A percentile compares a stretch with the other conserved stretches of the same genome.
Evolutionary conservation across 2,113 vertebrate genomes (phyloP).

Genomic region (Dicerorhinus sumatrensis): DNA sequence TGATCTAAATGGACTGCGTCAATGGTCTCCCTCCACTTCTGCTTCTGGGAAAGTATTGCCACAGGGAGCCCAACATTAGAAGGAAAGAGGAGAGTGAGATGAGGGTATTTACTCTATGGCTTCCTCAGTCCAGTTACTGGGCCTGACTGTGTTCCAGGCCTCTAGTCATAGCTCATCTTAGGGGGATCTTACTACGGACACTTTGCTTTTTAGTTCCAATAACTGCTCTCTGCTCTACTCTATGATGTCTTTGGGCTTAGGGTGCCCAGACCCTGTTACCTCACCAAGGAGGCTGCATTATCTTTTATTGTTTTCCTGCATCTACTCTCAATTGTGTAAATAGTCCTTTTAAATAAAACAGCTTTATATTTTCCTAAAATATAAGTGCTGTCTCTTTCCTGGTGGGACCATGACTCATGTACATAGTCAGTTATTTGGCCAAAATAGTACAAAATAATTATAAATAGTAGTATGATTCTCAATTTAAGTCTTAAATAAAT

Average conservation of each 20-base stretch:
- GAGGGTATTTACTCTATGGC: background rate
- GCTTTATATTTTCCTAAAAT: background rate
- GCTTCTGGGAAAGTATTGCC: background rate
- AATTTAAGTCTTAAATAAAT: background rate
- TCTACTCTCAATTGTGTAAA: background rate
- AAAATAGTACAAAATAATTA: background rate
- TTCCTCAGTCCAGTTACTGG: fast-evolving
- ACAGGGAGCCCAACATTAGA: background rate
- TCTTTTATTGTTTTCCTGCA: background rate
- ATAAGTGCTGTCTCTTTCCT: background rate
- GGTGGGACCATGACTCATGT: background rate
- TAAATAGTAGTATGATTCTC: background rate
- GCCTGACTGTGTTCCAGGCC: fast-evolving
- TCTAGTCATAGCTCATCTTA: too few species aligned
- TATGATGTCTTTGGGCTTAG: background rate
- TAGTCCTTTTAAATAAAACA: fast-evolving
- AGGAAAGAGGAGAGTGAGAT: background rate
- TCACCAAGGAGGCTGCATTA: fast-evolving
- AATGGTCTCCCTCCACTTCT: background rate
- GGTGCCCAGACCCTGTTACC: fast-evolving
- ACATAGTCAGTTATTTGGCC: background rate
- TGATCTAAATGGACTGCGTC: background rate
- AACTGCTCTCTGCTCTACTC: background rate
- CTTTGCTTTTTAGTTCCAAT: too few species aligned
- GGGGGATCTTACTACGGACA: too few species aligned